Percentiles rank a stretch among this genome's conserved stretches.
These are phyloP conservation scores for Sminthurides aquaticus DNA, from an alignment of 2,888 invertebrate genomes.

Conservation along the genomic window DNA sequence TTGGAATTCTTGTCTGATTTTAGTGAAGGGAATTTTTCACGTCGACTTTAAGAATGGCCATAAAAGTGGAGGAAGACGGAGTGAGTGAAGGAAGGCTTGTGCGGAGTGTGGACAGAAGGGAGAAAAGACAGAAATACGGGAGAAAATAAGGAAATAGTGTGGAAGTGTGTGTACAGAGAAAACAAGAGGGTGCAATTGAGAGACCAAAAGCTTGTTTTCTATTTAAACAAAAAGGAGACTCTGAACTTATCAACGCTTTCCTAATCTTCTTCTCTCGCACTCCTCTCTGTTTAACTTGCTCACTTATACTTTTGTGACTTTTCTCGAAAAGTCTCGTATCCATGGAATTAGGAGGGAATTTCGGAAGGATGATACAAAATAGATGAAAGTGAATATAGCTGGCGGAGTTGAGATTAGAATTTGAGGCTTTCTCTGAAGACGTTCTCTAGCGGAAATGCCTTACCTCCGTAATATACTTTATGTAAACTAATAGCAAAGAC, in stretches of 20 bases:
- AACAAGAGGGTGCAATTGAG: conserved; percentile 40
- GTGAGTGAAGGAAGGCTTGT: background rate
- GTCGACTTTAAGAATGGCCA: background rate
- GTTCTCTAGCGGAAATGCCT: too few species aligned
- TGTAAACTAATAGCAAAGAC: too few species aligned
- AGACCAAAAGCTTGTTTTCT: conserved; percentile 41
- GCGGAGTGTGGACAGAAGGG: background rate
- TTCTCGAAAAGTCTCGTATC: too few species aligned
- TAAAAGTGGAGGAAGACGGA: background rate
- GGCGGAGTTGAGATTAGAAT: too few species aligned
- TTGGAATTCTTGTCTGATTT: too few species aligned
- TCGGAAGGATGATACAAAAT: too few species aligned
- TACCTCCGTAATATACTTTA: too few species aligned
- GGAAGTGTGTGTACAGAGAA: conserved; percentile 27
- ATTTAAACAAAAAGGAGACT: conserved; percentile 38
- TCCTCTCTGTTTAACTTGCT: background rate
- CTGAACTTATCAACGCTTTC: conserved; percentile 12
- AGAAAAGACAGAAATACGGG: background rate
- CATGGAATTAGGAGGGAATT: too few species aligned
- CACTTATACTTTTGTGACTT: background rate
- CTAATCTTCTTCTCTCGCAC: conserved; percentile 11
- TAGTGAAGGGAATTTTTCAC: too few species aligned
- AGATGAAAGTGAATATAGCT: too few species aligned
- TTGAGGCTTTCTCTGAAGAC: too few species aligned
- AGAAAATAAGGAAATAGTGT: background rate